Evolutionary conservation across 2,797 vertebrate genomes (phyloP).

Genomic region (Picus viridis): DNA sequence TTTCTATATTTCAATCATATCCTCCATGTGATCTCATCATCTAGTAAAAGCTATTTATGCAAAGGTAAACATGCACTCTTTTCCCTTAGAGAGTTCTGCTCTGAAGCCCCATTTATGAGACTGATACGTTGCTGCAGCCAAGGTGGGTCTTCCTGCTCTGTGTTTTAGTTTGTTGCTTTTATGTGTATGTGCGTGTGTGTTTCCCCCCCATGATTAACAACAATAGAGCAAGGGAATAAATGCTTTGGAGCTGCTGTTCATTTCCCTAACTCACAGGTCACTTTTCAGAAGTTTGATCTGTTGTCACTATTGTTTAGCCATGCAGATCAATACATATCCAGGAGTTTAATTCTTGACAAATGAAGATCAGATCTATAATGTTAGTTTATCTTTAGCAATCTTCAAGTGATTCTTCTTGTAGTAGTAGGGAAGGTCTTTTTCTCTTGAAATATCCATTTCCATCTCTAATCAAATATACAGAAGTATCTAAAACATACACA

Average conservation of each 20-base stretch:
- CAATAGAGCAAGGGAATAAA: not conserved
- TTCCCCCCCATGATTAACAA: not conserved
- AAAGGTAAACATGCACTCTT: not conserved
- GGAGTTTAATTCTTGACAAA: not conserved
- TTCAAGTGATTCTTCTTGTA: not conserved
- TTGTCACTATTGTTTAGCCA: not conserved
- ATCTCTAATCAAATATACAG: not conserved
- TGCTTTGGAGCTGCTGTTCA: not conserved
- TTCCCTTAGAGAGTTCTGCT: not conserved
- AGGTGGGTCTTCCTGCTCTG: not conserved
- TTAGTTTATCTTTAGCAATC: not conserved
- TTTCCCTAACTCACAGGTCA: not conserved
- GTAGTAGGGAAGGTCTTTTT: not conserved
- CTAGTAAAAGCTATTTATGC: slow-evolving; percentile 29
- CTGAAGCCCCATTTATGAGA: not conserved
- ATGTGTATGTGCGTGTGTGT: not conserved
- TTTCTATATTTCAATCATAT: not conserved
- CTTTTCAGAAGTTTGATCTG: slow-evolving; percentile 16
- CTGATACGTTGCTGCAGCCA: not conserved
- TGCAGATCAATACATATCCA: not conserved
- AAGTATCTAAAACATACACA: not conserved
- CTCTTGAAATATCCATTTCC: not conserved
- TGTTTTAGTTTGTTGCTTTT: not conserved
- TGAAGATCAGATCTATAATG: not conserved
- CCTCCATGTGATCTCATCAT: not conserved